Evolutionary conservation across 1,140 invertebrate genomes (phyloP), one percentile per base, ranked within the genome.

Genomic region (Drosophila varians): DNA sequence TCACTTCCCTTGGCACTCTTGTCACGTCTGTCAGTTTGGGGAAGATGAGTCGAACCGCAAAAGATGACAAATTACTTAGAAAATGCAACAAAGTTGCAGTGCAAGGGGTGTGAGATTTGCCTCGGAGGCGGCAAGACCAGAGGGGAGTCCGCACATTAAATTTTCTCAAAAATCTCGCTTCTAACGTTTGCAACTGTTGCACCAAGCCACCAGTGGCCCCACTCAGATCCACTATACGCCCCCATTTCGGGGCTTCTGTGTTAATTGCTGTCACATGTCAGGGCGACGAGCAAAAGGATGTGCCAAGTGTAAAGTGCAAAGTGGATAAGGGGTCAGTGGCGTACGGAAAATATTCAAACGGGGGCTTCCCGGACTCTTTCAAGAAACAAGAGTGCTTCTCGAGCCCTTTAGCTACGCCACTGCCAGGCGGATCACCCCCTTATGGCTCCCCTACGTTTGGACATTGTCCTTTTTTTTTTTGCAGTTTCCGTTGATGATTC

Each of bases 221-320:
- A 19, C 31, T 31, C 26, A n/a, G n/a, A n/a, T n/a, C n/a, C n/a
- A n/a, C n/a, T n/a, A n/a, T n/a, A n/a, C n/a, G 25, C 14, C 28
- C 45, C 25, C 34, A 14, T 38, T 47, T 61, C 14, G 55, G 60
- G 70, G 70, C 64, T 84, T 83, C 74, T 74, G 74, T 84, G 79
- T 84, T 84, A 84, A 84, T 84, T 84, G 79, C 79, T 84, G 79
- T 84, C 79, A 84, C 79, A 84, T 84, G 75, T 77, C 72, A 69
- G 53, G 52, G 58, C 74, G 71, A 84, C 65, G 77, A 61, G 51
- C 73, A 31, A 83, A 77, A 83, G 78, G 74, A 83, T 77, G 77
- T 72, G 46, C 28, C 57, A 73, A 72, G 28, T 70, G 34, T 21
- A 65, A 40, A 65, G 61, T 70, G 66, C n/a, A n/a, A n/a, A n/a